Conservation (phyloP, 1,140 invertebrate species). For the Drosophila obscura region DNA sequence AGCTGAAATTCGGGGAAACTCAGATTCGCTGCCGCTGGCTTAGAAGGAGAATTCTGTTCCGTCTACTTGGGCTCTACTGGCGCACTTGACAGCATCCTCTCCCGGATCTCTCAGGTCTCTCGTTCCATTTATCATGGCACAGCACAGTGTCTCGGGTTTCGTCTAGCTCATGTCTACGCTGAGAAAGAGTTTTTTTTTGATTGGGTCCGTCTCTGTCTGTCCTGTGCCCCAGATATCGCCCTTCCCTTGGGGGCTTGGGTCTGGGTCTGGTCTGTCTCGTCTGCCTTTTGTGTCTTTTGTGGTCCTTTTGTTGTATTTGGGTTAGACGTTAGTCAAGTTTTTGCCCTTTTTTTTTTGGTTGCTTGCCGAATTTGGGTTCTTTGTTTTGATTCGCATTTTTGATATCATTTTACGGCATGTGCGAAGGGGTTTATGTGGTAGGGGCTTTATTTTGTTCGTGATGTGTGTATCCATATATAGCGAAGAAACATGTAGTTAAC, state of each 20-base stretch:
- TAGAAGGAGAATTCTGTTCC: not conserved
- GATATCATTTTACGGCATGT: conserved; percentile 65
- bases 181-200: conserved; percentile 26
- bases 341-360: conserved; percentile 31
- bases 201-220: conserved; percentile 35
- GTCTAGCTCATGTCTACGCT: conserved; percentile 33
- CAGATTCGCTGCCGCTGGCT: too few species aligned
- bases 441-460: conserved; percentile 1
- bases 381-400: conserved; percentile 73
- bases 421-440: not conserved
- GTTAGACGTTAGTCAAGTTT: conserved; percentile 75
- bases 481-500: too few species aligned
- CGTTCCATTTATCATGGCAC: too few species aligned
- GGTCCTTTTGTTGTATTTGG: conserved; percentile 29
- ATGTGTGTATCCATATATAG: not conserved
- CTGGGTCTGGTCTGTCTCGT: conserved; percentile 35
- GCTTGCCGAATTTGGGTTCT: conserved; percentile 40
- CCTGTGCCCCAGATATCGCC: too few species aligned
- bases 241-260: conserved; percentile 21
- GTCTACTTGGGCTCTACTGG: not conserved
- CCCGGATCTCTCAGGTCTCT: not conserved
- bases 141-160: conserved; percentile 34
- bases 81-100: conserved; percentile 51
- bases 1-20: conserved; percentile 14
- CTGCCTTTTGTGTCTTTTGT: conserved; percentile 47